These are phyloP conservation scores for Babyrousa celebensis DNA, from an alignment of 2,797 vertebrate species.

Conservation along the genomic window DNA sequence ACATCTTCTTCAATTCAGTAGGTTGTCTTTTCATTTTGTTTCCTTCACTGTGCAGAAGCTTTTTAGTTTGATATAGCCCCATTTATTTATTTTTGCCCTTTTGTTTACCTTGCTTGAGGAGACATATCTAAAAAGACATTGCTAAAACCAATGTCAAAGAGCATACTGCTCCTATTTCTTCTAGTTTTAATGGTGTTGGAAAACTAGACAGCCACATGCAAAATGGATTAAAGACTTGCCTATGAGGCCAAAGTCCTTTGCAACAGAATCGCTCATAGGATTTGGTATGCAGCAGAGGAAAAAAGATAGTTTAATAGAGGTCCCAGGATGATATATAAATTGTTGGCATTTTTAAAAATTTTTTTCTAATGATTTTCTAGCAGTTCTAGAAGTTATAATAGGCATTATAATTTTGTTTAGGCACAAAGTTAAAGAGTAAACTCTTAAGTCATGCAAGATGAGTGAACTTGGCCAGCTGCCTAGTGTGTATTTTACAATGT, in stretches of 20 bases:
- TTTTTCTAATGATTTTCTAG: neutral
- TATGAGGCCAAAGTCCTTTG: neutral
- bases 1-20: neutral
- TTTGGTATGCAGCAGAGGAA: neutral
- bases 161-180: neutral
- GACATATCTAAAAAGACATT: neutral
- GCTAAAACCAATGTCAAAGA: neutral
- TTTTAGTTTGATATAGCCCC: neutral
- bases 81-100: neutral
- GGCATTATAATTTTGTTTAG: neutral
- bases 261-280: neutral
- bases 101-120: neutral
- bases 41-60: neutral
- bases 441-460: neutral
- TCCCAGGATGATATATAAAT: neutral
- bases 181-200: neutral
- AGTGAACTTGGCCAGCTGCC: neutral
- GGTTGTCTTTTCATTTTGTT: neutral
- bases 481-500: neutral
- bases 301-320: neutral
- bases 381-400: neutral
- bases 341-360: slow-evolving; percentile 22
- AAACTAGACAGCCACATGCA: neutral
- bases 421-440: slow-evolving; percentile 7
- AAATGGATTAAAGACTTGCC: too few relatives aligned